Evolutionary conservation across 2,113 vertebrate species (phyloP), one percentile per base, ranked within the genome.

Genomic region (Sebastes schlegelii): DNA sequence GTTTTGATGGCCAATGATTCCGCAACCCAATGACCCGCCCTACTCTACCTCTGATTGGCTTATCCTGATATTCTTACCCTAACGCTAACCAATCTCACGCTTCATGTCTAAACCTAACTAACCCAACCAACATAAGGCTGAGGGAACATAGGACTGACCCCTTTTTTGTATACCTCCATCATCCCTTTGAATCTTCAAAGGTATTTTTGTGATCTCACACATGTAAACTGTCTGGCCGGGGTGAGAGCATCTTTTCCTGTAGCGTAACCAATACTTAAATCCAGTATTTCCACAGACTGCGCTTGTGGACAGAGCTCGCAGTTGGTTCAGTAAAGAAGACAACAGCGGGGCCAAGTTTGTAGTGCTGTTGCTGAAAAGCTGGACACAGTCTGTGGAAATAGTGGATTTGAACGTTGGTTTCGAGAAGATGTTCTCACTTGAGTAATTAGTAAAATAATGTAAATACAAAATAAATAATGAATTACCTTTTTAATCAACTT

Each of bases 191-290:
- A 34, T 34, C 34, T 46, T 54, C 34, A 26, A 12, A 19, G 6
- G 21, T 54, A 10, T 79, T 54, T 71, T 54, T 23, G 66, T 60
- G 2, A 61, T 23, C 8, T 52, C 11, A n/a, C 0, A 10, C 49
- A 17, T 79, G 46, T 71, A 52, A 23, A 68, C 13, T 40, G 42
- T 57, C 40, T 12, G 14, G 8, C 19, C 9, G 17, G 26, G 9
- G 61, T 23, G 19, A 54, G 63, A 66, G 55, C 45, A 40, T 48
- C n/a, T n/a, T 79, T 62, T 70, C 46, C 43, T 52, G 45, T 6
- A 26, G 34, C 1, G 1, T 43, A 63, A 62, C 26, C 11, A 6
- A 42, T 19, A 5, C 54, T 34, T 46, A 65, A 21, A 43, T 63
- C 9, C 10, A 48, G 57, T 23, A 78, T 40, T 19, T 49, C 23